Base-by-base conservation (phyloP, 2,113 vertebrate species). In the Mormyrus lacerda region DNA sequence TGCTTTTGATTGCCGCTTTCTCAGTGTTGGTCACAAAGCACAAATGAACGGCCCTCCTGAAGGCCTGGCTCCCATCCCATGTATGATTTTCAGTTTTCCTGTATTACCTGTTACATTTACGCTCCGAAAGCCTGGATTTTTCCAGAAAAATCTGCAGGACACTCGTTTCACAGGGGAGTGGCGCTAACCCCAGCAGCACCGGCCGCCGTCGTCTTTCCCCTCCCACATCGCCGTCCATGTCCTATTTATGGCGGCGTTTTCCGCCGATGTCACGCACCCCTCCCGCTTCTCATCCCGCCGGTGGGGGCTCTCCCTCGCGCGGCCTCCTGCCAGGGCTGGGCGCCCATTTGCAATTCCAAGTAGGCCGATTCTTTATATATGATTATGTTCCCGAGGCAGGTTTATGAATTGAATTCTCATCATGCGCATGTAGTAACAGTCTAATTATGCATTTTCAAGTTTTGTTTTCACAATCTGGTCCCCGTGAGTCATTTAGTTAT, bases 281-380 rank as follows among this genome's bases (percentile, higher is more conserved):
- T 76, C 13, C 69, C 1, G 35, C 0, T 1, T 17, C 35, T 19
- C 27, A 76, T 39, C 27, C 69, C 69, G 4, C 35, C 35, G 2
- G 69, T 4, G 1, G 2, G 73, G 19, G 13, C 15, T 5, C 17
- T 79, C n/a, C 31, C 69, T 11, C 69, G 3, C 13, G 31, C 15
- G 15, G 69, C 35, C 31, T 17, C 7, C 35, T 79, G 35, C 73
- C 73, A 79, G 73, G 10, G 35, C 35, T 4, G 5, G 13, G 13
- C 31, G 15, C 73, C 17, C 31, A 86, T 86, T 86, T 86, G 85
- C 85, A 86, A 51, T 86, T 86, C n/a, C n/a, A 45, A 86, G n/a
- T 53, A 86, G 24, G n/a, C 48, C n/a, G 45, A 45, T n/a, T 11
- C 83, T 85, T 85, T 85, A 45, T 47, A 48, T 47, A 24, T 48